Percentiles rank a stretch among this genome's conserved stretches.
phyloP scores from a whole-genome alignment of 2,888 invertebrate species.

The Limnephilus marmoratus region DNA sequence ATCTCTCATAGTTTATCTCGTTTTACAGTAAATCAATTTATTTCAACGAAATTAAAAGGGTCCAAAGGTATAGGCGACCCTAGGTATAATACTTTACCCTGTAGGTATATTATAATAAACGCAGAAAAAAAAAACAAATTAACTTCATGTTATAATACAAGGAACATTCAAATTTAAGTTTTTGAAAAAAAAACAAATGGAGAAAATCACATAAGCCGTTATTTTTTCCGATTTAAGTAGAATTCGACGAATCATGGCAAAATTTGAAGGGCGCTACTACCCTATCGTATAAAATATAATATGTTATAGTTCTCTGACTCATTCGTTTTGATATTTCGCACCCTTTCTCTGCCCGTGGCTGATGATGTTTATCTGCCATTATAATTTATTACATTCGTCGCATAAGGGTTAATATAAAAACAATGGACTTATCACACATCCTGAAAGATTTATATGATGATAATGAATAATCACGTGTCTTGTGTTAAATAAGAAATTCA shows the following conservation, averaged over 20 bases:
- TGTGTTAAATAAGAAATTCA: neutral
- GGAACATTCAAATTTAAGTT: no score
- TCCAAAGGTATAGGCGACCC: no score
- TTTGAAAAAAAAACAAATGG: no score
- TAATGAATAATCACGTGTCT: neutral
- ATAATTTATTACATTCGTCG: neutral
- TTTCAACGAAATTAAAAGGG: no score
- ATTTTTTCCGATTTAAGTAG: no score
- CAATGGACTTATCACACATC: neutral
- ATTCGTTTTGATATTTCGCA: constrained; percentile 9
- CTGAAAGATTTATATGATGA: neutral
- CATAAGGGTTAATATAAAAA: neutral
- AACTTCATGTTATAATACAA: no score
- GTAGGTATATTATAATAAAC: no score
- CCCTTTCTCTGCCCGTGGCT: constrained; percentile 11
- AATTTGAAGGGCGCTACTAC: neutral
- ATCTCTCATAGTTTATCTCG: no score
- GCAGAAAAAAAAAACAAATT: no score
- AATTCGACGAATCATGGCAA: neutral
- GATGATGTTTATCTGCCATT: constrained; percentile 31
- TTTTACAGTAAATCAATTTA: no score
- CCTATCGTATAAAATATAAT: neutral
- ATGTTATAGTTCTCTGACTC: neutral
- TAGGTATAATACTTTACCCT: no score
- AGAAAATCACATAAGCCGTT: no score